Base-by-base conservation (phyloP, 2,113 vertebrate species). In the Catharus minimus region DNA sequence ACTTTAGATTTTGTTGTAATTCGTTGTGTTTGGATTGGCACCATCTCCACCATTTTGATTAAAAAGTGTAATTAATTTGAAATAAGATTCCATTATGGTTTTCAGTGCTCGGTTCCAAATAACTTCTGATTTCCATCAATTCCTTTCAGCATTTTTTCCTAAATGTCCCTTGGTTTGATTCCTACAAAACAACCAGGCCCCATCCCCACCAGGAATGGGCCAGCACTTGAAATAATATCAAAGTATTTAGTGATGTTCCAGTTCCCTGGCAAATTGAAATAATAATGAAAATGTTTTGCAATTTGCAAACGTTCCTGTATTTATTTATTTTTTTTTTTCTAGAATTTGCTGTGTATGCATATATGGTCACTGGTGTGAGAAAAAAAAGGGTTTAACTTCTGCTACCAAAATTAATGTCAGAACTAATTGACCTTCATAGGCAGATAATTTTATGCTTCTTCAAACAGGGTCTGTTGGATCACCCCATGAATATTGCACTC, bases 41-140 rank as follows among this genome's bases (percentile, higher is more conserved):
- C 65, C 50, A 18, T 52, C 64, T 39, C 43, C 13, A 4, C 10
- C 23, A 2, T 60, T 74, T 41, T 14, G 9, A 67, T 69, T 91
- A 91, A 92, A 95, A 90, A 82, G 27, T 30, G 39, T 39, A 92
- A 91, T 92, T 94, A 92, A 77, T 91, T 92, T 89, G 61, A 90
- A 95, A 90, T 93, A 73, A 26, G 20, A 27, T 81, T 92, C 73
- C 75, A 77, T 95, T 81, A 74, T 80, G 28, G 18, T 52, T 94
- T 88, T 65, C n/a, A 41, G 36, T 60, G 53, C 53, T 92, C 33
- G 15, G 21, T 77, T 93, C 39, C 82, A 93, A 83, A 69, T 21
- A 82, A 76, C 75, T 82, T 93, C 30, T 56, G 33, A 69, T 90
- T 95, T 92, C 50, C 57, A 57, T 56, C 62, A 50, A 28, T 81